These are phyloP conservation scores for Falco naumanni DNA, from an alignment of 2,797 vertebrate species.

Conservation along the genomic window DNA sequence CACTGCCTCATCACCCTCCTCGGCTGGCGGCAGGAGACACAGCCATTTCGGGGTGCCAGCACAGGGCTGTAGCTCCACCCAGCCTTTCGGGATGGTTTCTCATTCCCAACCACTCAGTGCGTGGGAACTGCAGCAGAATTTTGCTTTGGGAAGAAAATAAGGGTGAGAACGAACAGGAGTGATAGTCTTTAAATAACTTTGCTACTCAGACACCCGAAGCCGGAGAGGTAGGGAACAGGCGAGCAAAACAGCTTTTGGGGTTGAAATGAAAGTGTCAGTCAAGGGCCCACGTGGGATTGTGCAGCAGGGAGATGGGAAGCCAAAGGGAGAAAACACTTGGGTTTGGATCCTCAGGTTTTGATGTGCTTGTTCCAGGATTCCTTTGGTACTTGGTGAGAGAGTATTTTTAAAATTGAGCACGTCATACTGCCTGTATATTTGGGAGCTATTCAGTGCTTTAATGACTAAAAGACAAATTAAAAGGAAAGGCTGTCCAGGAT, in stretches of 20 bases:
- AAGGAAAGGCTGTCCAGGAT: background rate
- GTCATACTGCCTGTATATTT: background rate
- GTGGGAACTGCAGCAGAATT: background rate
- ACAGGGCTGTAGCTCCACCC: background rate
- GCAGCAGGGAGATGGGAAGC: background rate
- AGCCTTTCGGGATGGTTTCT: background rate
- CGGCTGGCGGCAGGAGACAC: background rate
- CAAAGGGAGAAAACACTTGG: background rate
- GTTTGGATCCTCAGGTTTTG: background rate
- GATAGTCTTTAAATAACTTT: background rate
- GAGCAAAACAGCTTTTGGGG: background rate
- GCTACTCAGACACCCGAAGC: background rate
- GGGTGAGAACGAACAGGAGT: background rate
- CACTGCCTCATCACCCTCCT: background rate
- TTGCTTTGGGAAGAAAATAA: background rate
- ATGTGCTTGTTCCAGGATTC: background rate
- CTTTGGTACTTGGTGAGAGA: background rate
- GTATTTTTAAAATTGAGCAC: background rate
- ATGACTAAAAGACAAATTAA: background rate
- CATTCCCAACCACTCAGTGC: fast-evolving
- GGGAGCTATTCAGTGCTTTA: background rate
- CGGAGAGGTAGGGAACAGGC: background rate
- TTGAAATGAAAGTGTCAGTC: background rate
- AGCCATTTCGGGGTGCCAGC: background rate
- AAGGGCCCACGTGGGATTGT: background rate